Conservation (phyloP, 2,113 vertebrate genomes). For the Azemiops feae region DNA sequence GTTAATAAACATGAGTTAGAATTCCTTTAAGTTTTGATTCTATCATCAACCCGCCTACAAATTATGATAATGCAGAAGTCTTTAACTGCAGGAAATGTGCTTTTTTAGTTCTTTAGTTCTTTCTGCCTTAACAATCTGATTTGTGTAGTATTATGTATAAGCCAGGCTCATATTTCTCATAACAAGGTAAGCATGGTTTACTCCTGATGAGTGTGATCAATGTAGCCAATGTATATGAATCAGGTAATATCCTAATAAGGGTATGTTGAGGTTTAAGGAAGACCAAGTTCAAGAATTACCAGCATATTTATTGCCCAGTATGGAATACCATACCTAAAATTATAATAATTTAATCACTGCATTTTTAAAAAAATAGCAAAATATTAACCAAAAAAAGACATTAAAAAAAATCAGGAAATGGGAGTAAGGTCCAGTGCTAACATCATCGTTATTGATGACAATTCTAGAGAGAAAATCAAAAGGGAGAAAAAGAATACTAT, state of each 20-base stretch:
- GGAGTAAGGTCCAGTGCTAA: neutral
- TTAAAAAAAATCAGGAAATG: conserved; percentile 34
- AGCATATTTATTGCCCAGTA: conserved; percentile 69
- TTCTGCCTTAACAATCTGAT: neutral
- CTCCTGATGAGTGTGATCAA: neutral
- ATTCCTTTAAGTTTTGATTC: conserved; percentile 15
- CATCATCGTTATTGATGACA: neutral
- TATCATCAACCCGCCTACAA: neutral
- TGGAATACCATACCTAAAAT: conserved; percentile 31
- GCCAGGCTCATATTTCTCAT: neutral
- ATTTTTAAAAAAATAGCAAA: neutral
- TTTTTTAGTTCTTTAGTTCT: neutral
- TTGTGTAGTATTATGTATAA: neutral
- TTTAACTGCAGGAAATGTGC: neutral
- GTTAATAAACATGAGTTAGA: neutral
- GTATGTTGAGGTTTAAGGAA: conserved; percentile 22
- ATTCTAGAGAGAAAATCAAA: conserved; percentile 22
- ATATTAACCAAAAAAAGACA: conserved; percentile 25
- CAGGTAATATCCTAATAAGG: neutral
- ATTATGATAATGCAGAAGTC: neutral
- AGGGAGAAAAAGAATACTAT: conserved; percentile 41
- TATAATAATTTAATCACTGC: conserved; percentile 13
- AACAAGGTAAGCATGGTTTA: neutral
- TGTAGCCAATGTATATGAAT: neutral
- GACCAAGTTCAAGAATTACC: conserved; percentile 52